Evolutionary conservation across 2,113 vertebrate species (phyloP), one percentile per base, ranked within the genome.

Genomic region (Dipodomys stephensi): DNA sequence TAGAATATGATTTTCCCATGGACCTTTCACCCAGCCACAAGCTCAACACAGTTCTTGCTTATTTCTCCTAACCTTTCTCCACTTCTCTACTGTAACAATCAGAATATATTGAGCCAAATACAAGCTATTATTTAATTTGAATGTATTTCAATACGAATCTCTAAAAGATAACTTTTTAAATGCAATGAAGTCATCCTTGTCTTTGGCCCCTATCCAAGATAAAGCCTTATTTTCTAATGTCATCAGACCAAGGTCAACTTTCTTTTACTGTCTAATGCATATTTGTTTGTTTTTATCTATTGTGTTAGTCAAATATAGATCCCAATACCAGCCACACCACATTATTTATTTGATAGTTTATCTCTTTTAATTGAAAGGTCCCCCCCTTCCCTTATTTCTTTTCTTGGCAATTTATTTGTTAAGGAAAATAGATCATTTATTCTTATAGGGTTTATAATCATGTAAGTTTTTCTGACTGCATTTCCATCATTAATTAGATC

Each of bases 111-210:
- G 27, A 78, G 27, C n/a, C 30, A 88, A 92, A 77, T 83, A 13
- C 5, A 73, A 44, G 23, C 35, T 62, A 35, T 69, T 68, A 81
- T 65, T 87, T 94, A 7, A 67, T 44, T 81, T 46, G 91, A 81
- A 74, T 83, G 83, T 84, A 92, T 62, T 81, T 95, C 30, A 84
- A 46, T 81, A 68, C 9, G 8, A 7, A 91, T 81, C 23, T 82
- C 44, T 81, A 77, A 90, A 92, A 64, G 62, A 35, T 76, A 93
- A 88, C 46, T 64, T 84, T 87, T 23, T 0, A 86, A 80, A 89
- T 62, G 67, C 60, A 88, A 72, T 67, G 39, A 85, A 78, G 4
- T 85, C 10, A 11, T 19, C 15, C 53, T 57, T 76, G 35, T 90
- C 53, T 23, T 83, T 72, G 18, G 0, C 25, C 4, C 0, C 32